phyloP scores from a whole-genome alignment of 2,797 vertebrate genomes.

The Danio choprae region DNA sequence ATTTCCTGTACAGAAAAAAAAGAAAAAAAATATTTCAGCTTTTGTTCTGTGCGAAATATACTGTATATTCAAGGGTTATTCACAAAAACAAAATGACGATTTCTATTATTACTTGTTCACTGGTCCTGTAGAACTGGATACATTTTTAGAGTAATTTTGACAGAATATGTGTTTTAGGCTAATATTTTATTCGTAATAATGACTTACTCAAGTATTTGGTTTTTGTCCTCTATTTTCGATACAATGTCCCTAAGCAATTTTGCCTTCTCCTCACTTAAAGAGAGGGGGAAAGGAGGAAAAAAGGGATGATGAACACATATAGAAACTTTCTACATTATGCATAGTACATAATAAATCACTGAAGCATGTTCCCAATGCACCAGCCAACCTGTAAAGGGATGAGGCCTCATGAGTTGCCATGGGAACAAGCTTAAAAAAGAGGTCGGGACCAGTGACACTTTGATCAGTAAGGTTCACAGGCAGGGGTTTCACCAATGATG shows the following conservation, averaged over 20 bases:
- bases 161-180: neutral
- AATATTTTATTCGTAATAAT: neutral
- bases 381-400: conserved; percentile 82
- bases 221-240: conserved; percentile 85
- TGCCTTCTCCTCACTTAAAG: conserved; percentile 85
- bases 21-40: neutral
- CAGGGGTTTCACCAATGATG: conserved; percentile 85
- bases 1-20: conserved; percentile 73
- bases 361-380: neutral
- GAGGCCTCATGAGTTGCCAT: conserved; percentile 88
- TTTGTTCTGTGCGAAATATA: neutral
- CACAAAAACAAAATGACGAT: neutral
- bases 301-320: neutral
- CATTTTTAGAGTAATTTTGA: neutral
- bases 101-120: neutral
- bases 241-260: conserved; percentile 83
- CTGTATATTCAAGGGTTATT: neutral
- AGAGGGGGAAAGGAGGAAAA: neutral
- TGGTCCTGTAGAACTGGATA: neutral
- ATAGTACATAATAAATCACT: neutral
- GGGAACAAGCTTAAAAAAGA: conserved; percentile 87
- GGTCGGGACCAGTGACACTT: conserved; percentile 84
- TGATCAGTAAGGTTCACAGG: conserved; percentile 85
- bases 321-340: neutral
- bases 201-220: conserved; percentile 83